Conservation (phyloP, 2,797 vertebrate species). For the Characodon lateralis region DNA sequence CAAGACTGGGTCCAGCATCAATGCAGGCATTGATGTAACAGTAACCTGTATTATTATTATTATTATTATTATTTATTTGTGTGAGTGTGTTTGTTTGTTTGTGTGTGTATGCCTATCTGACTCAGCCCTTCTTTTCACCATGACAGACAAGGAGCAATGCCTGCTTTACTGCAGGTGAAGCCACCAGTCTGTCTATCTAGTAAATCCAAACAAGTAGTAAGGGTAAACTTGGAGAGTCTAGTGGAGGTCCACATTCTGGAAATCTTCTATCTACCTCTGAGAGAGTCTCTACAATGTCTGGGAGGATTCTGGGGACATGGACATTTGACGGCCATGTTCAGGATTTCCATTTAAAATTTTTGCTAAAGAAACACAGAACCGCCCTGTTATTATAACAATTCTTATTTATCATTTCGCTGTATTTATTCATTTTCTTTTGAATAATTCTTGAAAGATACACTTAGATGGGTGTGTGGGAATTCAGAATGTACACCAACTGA, state of each 20-base stretch:
- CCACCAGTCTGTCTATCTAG: background rate
- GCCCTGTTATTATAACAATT: background rate
- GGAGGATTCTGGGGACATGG: background rate
- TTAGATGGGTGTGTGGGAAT: background rate
- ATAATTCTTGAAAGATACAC: background rate
- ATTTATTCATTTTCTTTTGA: background rate
- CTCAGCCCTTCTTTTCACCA: too few species aligned
- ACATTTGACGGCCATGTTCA: background rate
- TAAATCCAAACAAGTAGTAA: background rate
- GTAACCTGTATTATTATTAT: too few species aligned
- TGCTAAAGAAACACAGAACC: background rate
- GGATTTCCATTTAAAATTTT: background rate
- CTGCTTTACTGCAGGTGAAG: too few species aligned
- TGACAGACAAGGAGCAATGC: too few species aligned
- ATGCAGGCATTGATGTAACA: too few species aligned
- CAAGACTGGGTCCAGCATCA: too few species aligned
- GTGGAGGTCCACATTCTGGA: background rate
- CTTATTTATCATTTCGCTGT: background rate
- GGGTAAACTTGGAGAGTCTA: background rate
- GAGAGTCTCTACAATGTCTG: background rate
- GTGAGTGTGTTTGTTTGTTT: too few species aligned
- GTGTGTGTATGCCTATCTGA: too few species aligned
- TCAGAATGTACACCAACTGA: background rate
- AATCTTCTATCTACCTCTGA: background rate
- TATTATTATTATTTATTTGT: too few species aligned